Evolutionary conservation across 2,888 invertebrate species (phyloP), one percentile per base, ranked within the genome.

Genomic region (Tupiocoris notatus): DNA sequence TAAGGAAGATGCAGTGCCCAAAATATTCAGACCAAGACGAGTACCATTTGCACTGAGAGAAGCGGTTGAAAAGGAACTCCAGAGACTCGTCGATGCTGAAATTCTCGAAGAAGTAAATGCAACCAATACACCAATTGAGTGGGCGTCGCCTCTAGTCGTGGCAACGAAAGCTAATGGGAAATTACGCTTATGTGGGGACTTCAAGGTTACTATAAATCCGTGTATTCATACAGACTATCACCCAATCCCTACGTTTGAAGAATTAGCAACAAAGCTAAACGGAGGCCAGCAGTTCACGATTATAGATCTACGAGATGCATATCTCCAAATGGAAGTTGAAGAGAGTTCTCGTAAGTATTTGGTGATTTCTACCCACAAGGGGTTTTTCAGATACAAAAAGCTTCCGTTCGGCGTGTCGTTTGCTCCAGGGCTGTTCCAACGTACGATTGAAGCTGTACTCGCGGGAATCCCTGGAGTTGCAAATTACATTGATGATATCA

Each of bases 21-120:
- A 22, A 18, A 65, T 66, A 59, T 73, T 73, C 16, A 78, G 77
- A 66, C 54, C 78, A 2, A 66, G 77, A 16, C 63, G 56, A 56
- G 56, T 56, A 2, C 63, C 63, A 1, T 62, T 62, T 62, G 20
- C 63, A 3, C 21, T 62, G 63, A 1, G 21, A 9, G 7, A 9
- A 21, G 22, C 21, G 3, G 21, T 62, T 1, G 63, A 62, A 62
- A 20, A 62, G 2, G 63, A 62, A 7, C 18, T 62, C 2, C n/a
- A 21, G 1, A 1, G 63, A 7, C 22, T 62, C 1, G n/a, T 62
- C 16, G 20, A 9, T 1, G 2, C 2, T 2, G 63, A 22, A 2
- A 62, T 62, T 7, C 2, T 62, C 2, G 63, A 62, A 62, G 17
- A 16, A 62, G 63, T 62, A 2, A 20, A 62, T 9, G 1, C 2